Evolutionary conservation across 30 jellyfish, hydroid and myxozoan species (phyloP), one percentile per base, ranked within the genome.

Genomic region (Turritopsis dohrnii): DNA sequence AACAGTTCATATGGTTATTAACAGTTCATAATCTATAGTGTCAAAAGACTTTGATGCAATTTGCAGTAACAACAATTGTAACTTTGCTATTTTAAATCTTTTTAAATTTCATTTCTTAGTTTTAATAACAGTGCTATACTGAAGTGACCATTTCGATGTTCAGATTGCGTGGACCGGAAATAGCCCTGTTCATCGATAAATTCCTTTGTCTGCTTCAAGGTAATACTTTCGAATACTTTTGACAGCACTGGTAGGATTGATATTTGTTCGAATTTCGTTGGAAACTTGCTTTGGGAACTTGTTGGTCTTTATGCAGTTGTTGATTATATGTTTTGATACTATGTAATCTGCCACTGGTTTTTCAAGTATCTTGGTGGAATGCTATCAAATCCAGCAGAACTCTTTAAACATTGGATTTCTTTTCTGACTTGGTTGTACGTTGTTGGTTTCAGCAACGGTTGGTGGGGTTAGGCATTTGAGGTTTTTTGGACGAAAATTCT

Each of bases 21-120:
- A n/a, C 27, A 66, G 29, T 21, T 66, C 29, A 72, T 74, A 79
- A 24, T 79, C 84, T 83, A 84, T n/a, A 27, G 96, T 84, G 52
- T 89, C 94, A 65, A 89, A 89, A 21, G 82, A n/a, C 82, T 8
- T 74, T 74, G 8, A 3, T 21, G 54, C 8, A 74, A 30, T 74
- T 16, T 22, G 60, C 60, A 8, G 20, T 25, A n/a, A 74, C 31
- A 74, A 71, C 24, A 8, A 74, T 21, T 3, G 82, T 5, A 20
- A 74, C 60, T 74, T 74, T 71, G 8, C 82, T 28, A 21, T 28
- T 74, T 25, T 20, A 74, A 21, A 8, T 72, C 71, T 9, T 74
- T 74, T 74, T 19, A 8, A 28, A 74, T 74, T 5, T 74, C 82
- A 28, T 74, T 71, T 20, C 82, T 25, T 8, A 74, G 20, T 74